Evolutionary conservation across 1,140 invertebrate genomes (phyloP).

Genomic region (Lasioglossum baleicum): DNA sequence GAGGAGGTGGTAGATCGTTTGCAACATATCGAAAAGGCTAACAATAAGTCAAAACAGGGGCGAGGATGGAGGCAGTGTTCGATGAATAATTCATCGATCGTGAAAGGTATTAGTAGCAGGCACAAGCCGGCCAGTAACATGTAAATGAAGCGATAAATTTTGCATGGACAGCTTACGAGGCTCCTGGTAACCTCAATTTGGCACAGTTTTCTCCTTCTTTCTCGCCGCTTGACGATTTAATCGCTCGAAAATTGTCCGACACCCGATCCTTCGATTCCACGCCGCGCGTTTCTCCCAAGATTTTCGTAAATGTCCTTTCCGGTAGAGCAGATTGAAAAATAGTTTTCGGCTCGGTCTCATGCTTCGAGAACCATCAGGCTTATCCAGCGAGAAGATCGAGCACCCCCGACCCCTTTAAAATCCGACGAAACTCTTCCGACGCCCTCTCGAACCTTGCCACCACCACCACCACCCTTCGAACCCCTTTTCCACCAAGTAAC

Average conservation of each 20-base stretch:
- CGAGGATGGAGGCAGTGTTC: slow-evolving; percentile 56
- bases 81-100: slow-evolving; percentile 68
- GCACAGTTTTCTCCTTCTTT: slow-evolving; percentile 52
- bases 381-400: slow-evolving; percentile 64
- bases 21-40: slow-evolving; percentile 57
- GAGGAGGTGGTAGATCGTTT: slow-evolving; percentile 53
- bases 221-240: slow-evolving; percentile 35
- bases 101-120: slow-evolving; percentile 63
- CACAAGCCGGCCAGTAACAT: slow-evolving; percentile 65
- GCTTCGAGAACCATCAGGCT: slow-evolving; percentile 61
- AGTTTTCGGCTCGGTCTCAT: slow-evolving; percentile 34
- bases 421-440: slow-evolving; percentile 54
- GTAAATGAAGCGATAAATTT: slow-evolving; percentile 69
- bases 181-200: slow-evolving; percentile 62
- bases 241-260: not conserved
- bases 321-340: no score
- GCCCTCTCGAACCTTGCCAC: slow-evolving; percentile 25
- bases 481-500: slow-evolving; percentile 58
- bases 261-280: not conserved
- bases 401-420: slow-evolving; percentile 53
- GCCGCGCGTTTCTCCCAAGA: no score
- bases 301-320: no score
- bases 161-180: slow-evolving; percentile 61
- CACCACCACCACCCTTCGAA: slow-evolving; percentile 10
- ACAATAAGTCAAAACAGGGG: slow-evolving; percentile 66